phyloP scores from a whole-genome alignment of 2,888 invertebrate species.

The Xestobium rufovillosum region DNA sequence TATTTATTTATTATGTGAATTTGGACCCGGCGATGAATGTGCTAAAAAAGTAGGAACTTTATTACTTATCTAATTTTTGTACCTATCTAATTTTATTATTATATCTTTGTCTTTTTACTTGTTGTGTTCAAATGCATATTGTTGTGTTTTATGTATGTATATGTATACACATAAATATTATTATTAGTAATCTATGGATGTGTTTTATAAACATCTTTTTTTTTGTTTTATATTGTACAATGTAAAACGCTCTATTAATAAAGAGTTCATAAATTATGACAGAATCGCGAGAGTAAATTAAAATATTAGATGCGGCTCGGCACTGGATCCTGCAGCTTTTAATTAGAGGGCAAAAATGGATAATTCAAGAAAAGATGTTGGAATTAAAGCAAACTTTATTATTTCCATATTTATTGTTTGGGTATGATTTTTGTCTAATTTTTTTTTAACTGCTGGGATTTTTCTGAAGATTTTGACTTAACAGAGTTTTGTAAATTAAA shows the following conservation, averaged over 20 bases:
- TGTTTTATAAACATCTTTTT: constrained; percentile 43
- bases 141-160: constrained; percentile 44
- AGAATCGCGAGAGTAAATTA: too few species aligned
- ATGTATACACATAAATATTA: constrained; percentile 43
- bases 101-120: constrained; percentile 38
- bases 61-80: constrained; percentile 26
- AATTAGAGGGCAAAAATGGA: too few species aligned
- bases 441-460: too few species aligned
- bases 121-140: constrained; percentile 45
- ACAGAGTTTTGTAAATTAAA: too few species aligned
- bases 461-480: too few species aligned
- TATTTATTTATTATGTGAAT: constrained; percentile 3
- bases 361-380: too few species aligned
- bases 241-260: constrained; percentile 39
- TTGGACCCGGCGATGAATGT: constrained; percentile 6
- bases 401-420: too few species aligned
- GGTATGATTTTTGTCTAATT: too few species aligned
- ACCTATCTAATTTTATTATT: constrained; percentile 31
- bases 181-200: constrained; percentile 41
- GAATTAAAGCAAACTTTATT: too few species aligned
- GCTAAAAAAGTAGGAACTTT: constrained; percentile 10
- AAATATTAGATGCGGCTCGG: too few species aligned
- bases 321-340: too few species aligned
- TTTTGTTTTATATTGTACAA: constrained; percentile 48
- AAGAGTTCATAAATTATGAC: constrained; percentile 30